Conservation (phyloP, 1,140 invertebrate genomes). For the Drosophila lacertosa region DNA sequence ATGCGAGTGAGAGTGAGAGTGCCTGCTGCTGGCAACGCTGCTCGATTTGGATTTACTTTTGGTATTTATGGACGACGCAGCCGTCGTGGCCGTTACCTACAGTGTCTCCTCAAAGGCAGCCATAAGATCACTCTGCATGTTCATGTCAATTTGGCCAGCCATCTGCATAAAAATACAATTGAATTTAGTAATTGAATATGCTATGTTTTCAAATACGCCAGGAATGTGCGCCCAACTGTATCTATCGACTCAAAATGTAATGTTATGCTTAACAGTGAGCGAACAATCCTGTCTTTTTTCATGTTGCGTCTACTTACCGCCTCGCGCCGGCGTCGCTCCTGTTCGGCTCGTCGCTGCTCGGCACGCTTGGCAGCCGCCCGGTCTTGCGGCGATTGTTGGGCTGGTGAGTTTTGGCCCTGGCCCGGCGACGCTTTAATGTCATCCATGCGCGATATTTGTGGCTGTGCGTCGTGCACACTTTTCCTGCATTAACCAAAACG, state of each 20-base stretch:
- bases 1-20: no score
- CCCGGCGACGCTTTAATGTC: constrained; percentile 85
- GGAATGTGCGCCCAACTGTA: no score
- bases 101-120: constrained; percentile 98
- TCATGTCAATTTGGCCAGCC: constrained; percentile 98
- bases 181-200: not conserved
- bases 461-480: constrained; percentile 80
- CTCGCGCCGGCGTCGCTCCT: constrained; percentile 94
- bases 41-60: constrained; percentile 15
- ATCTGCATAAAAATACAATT: constrained; percentile 87
- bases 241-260: no score
- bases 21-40: constrained; percentile 9
- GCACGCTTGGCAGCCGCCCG: constrained; percentile 90
- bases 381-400: constrained; percentile 87
- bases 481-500: constrained; percentile 84
- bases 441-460: constrained; percentile 84
- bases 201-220: no score
- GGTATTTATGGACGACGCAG: constrained; percentile 30
- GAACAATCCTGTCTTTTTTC: no score
- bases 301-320: constrained; percentile 88
- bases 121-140: constrained; percentile 98
- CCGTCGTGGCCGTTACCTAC: constrained; percentile 85
- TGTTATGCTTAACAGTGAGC: no score
- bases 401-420: constrained; percentile 84
- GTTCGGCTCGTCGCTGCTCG: constrained; percentile 91